Percentiles rank a stretch among this genome's conserved stretches.
These are phyloP conservation scores for Novumbra hubbsi DNA, from an alignment of 2,797 vertebrate genomes.

Conservation along the genomic window DNA sequence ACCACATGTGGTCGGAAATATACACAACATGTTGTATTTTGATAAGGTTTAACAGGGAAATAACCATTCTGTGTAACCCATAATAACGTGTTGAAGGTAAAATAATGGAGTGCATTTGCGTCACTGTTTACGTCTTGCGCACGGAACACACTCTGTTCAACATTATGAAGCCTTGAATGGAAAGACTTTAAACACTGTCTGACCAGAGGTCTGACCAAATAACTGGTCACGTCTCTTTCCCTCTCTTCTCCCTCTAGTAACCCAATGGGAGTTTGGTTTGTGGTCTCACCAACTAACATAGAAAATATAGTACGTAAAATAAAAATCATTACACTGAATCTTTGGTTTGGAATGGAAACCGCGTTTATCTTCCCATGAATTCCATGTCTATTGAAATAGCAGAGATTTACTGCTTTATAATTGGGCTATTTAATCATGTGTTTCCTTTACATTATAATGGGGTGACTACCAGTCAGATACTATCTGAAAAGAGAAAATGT, in stretches of 20 bases:
- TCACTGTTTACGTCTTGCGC: constrained; percentile 61
- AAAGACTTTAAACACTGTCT: constrained; percentile 56
- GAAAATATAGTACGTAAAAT: constrained; percentile 64
- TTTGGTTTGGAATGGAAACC: constrained; percentile 57
- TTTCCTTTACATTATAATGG: background rate
- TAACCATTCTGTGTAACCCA: constrained; percentile 39
- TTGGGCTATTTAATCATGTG: background rate
- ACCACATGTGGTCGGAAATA: constrained; percentile 15
- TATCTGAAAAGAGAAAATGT: background rate
- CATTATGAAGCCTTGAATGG: constrained; percentile 54
- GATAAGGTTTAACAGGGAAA: constrained; percentile 35
- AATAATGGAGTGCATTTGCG: constrained; percentile 51
- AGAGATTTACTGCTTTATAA: constrained; percentile 1
- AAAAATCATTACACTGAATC: constrained; percentile 58
- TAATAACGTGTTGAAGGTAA: constrained; percentile 39
- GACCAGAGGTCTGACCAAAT: constrained; percentile 65
- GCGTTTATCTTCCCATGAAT: constrained; percentile 38
- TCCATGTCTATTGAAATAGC: constrained; percentile 6
- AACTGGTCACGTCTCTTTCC: constrained; percentile 63
- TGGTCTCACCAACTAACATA: constrained; percentile 65
- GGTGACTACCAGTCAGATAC: constrained; percentile 2
- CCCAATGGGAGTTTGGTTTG: constrained; percentile 65
- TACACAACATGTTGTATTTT: constrained; percentile 29
- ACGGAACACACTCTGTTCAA: constrained; percentile 57
- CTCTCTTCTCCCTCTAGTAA: constrained; percentile 66